A percentile compares a stretch with the other conserved stretches of the same genome.
phyloP scores from a whole-genome alignment of 35 echinoderm and acorn worm species.

The Ptychodera flava region DNA sequence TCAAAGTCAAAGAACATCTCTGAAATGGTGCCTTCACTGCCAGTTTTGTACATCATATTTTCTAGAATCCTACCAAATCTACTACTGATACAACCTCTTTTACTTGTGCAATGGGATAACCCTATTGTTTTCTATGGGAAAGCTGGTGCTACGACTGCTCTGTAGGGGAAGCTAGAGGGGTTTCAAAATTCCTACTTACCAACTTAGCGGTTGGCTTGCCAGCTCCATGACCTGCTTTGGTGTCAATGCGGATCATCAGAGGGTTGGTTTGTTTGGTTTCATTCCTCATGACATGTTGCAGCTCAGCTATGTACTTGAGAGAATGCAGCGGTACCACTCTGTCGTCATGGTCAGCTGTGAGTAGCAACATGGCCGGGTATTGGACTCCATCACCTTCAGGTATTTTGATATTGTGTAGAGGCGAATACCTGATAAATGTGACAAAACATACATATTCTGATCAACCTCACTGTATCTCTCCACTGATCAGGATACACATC shows the following conservation, averaged over 20 bases:
- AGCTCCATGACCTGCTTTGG: slow-evolving; percentile 78
- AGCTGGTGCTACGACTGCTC: too few species aligned
- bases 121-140: too few species aligned
- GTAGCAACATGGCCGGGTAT: slow-evolving; percentile 70
- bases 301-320: slow-evolving; percentile 70
- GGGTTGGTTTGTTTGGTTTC: slow-evolving; percentile 62
- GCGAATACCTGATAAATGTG: slow-evolving; percentile 95
- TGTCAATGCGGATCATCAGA: slow-evolving; percentile 70
- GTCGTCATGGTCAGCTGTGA: slow-evolving; percentile 89
- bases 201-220: slow-evolving; percentile 95
- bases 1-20: too few species aligned
- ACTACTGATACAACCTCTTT: too few species aligned
- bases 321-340: slow-evolving; percentile 83
- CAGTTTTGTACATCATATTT: too few species aligned
- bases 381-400: slow-evolving; percentile 35
- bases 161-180: too few species aligned
- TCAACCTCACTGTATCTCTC: too few species aligned
- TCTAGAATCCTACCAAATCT: too few species aligned
- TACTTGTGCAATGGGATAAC: too few species aligned
- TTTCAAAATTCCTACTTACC: slow-evolving; percentile 59
- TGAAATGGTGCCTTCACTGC: too few species aligned
- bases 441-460: too few species aligned
- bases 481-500: too few species aligned
- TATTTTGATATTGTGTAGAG: slow-evolving; percentile 80
- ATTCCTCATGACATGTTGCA: slow-evolving; percentile 53